A percentile compares a stretch with the other conserved stretches of the same genome.
Conservation (phyloP, 2,888 invertebrate genomes). For the Orchesella flavescens region DNA sequence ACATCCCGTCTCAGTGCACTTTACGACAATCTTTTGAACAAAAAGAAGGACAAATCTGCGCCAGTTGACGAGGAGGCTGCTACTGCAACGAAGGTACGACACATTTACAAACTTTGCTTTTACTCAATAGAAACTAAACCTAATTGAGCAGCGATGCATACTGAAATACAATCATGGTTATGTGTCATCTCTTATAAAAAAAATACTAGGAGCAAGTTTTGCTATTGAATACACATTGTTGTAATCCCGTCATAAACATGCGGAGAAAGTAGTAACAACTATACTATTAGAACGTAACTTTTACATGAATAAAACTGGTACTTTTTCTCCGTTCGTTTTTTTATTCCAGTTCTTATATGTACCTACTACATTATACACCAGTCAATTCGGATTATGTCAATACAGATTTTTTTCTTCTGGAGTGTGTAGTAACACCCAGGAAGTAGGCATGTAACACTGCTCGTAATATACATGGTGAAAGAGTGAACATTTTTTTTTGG, state of each 20-base stretch:
- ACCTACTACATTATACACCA: too few relatives aligned
- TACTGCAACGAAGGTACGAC: conserved; percentile 58
- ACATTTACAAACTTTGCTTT: neutral
- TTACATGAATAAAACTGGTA: neutral
- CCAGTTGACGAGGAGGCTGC: conserved; percentile 70
- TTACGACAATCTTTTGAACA: conserved; percentile 69
- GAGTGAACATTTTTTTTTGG: too few relatives aligned
- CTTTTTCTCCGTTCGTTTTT: neutral
- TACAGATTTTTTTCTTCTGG: neutral
- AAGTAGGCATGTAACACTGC: too few relatives aligned
- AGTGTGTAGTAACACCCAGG: too few relatives aligned
- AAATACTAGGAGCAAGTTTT: neutral
- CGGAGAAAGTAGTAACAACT: neutral
- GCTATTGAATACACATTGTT: neutral
- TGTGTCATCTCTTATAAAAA: neutral
- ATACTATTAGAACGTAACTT: conserved; percentile 9
- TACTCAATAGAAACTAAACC: neutral
- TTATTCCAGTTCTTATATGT: neutral
- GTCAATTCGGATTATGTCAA: conserved; percentile 12
- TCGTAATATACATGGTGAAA: too few relatives aligned
- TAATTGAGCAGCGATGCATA: conserved; percentile 25
- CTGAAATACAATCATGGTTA: neutral
- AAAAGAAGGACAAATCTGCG: conserved; percentile 71
- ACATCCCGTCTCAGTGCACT: conserved; percentile 69
- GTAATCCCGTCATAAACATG: conserved; percentile 21